phyloP scores from a whole-genome alignment of 2,113 vertebrate species.

The Aythya baeri region DNA sequence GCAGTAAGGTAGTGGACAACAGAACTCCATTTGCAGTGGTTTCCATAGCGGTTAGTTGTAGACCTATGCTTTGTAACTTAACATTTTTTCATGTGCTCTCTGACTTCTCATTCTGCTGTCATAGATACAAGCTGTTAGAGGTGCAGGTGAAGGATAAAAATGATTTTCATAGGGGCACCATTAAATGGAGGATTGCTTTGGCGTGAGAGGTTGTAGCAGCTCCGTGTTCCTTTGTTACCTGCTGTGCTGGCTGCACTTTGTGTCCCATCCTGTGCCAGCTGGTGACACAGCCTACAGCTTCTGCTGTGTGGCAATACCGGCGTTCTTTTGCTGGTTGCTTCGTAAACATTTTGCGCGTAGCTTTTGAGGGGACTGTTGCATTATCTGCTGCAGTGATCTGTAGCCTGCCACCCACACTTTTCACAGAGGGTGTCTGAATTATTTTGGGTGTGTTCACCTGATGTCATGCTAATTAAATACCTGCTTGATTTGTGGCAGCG shows the following conservation, averaged over 20 bases:
- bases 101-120: neutral
- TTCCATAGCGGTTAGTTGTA: neutral
- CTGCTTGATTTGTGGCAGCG: neutral
- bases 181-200: neutral
- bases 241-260: neutral
- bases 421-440: conserved; percentile 55
- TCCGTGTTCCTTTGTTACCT: neutral
- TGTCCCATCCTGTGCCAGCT: neutral
- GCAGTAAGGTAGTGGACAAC: neutral
- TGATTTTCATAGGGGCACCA: neutral
- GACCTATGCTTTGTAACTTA: neutral
- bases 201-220: neutral
- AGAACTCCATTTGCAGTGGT: neutral
- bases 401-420: conserved; percentile 46
- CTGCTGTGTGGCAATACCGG: neutral
- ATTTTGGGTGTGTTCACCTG: conserved; percentile 34
- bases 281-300: neutral
- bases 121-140: neutral
- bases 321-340: neutral
- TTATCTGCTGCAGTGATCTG: conserved; percentile 21
- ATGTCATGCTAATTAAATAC: conserved; percentile 18
- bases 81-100: rapidly evolving
- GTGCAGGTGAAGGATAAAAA: neutral
- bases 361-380: neutral
- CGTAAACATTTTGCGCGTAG: conserved; percentile 9